Conservation (phyloP, 2,888 invertebrate species). For the Athripsodes cinereus region DNA sequence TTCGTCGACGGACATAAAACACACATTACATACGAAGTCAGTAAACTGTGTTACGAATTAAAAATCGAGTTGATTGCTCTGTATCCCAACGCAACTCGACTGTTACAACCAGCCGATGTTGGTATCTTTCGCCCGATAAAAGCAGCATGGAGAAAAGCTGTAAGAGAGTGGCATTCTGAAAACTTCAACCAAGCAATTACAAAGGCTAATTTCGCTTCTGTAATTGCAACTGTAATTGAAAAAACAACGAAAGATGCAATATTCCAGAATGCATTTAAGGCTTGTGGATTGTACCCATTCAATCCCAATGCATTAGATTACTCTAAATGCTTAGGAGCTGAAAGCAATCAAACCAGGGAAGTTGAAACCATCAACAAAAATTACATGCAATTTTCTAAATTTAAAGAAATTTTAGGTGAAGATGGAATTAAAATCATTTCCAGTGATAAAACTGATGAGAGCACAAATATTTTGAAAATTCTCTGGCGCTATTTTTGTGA, state of each 20-base stretch:
- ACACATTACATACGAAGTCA: not conserved
- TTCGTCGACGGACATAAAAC: conserved; percentile 1
- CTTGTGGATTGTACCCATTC: not conserved
- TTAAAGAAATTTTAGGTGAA: too few species aligned
- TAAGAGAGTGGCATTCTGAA: not conserved
- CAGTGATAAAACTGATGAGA: too few species aligned
- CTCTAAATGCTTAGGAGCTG: not conserved
- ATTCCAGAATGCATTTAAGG: not conserved
- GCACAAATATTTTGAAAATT: too few species aligned
- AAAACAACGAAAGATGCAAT: not conserved
- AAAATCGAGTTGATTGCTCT: too few species aligned
- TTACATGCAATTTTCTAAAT: too few species aligned
- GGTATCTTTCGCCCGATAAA: not conserved
- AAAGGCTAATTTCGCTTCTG: not conserved
- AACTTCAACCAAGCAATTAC: not conserved
- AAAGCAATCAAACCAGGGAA: too few species aligned
- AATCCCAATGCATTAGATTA: not conserved
- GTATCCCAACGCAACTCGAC: too few species aligned
- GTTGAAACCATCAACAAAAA: too few species aligned
- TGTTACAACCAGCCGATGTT: not conserved
- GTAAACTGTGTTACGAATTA: not conserved
- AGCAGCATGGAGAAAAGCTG: not conserved
- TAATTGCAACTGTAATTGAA: not conserved
- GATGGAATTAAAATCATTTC: too few species aligned
- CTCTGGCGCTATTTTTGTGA: too few species aligned